phyloP scores from a whole-genome alignment of 2,888 invertebrate species.

The Conops quadrifasciatus region DNA sequence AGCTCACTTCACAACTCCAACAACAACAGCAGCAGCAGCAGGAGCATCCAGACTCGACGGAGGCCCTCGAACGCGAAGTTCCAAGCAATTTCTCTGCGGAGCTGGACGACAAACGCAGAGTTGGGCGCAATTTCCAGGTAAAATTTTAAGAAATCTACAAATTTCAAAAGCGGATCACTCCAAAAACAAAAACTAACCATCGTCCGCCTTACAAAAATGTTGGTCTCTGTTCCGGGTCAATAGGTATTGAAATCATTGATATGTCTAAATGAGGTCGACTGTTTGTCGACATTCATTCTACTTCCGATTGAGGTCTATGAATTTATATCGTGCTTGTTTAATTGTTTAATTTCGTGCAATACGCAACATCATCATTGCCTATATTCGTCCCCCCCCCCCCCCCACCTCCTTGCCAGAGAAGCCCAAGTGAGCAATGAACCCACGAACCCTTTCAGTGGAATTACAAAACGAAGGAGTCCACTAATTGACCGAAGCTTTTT shows the following conservation, averaged over 20 bases:
- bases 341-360: conserved; percentile 34
- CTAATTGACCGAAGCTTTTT: conserved; percentile 58
- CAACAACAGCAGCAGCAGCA: conserved; percentile 41
- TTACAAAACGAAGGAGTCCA: conserved; percentile 42
- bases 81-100: conserved; percentile 38
- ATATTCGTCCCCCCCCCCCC: no score
- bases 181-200: no score
- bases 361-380: conserved; percentile 11
- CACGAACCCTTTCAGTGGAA: conserved; percentile 37
- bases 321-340: conserved; percentile 27
- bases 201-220: no score
- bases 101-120: conserved; percentile 58
- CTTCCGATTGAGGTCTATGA: conserved; percentile 9
- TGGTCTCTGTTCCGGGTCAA: no score
- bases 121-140: conserved; percentile 62
- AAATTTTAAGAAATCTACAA: no score
- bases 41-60: conserved; percentile 63
- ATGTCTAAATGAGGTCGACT: not conserved
- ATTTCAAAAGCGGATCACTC: no score
- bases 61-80: conserved; percentile 50
- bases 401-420: no score
- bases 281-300: conserved; percentile 16
- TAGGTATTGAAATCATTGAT: not conserved
- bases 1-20: conserved; percentile 49
- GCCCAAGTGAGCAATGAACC: no score